Evolutionary conservation across 2,113 vertebrate species (phyloP).

Genomic region (Choloepus hoffmanni): DNA sequence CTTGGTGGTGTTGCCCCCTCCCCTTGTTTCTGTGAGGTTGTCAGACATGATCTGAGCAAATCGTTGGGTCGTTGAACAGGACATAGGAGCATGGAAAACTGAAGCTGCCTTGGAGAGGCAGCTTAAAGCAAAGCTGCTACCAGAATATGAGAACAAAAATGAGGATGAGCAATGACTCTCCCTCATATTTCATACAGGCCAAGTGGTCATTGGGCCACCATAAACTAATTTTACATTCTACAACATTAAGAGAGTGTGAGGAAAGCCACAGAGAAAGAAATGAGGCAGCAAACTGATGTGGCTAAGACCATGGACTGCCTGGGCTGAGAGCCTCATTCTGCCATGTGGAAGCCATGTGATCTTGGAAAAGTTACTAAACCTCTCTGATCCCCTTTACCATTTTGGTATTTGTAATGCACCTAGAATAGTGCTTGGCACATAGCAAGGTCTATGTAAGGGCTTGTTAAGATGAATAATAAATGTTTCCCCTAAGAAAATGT

Average conservation of each 20-base stretch:
- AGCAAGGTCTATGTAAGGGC: neutral
- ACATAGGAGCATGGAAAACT: neutral
- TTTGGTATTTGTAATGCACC: neutral
- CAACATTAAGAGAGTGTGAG: neutral
- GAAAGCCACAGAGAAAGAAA: neutral
- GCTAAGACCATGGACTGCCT: neutral
- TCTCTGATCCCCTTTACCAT: neutral
- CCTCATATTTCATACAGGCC: too few species aligned
- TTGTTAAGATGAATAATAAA: conserved; percentile 9
- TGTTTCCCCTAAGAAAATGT: neutral
- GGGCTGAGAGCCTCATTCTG: neutral
- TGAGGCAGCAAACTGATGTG: neutral
- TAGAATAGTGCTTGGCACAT: neutral
- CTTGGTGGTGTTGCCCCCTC: neutral
- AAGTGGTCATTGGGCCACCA: neutral
- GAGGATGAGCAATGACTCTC: neutral
- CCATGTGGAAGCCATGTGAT: neutral
- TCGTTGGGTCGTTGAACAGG: neutral
- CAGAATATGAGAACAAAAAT: neutral
- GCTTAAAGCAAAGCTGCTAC: neutral
- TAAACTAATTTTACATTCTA: neutral
- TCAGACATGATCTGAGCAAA: neutral
- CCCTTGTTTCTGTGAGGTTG: neutral
- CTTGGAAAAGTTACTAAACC: neutral
- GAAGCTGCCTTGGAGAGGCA: neutral